Conservation (phyloP, 2,113 vertebrate species). For the Pandion haliaetus region DNA sequence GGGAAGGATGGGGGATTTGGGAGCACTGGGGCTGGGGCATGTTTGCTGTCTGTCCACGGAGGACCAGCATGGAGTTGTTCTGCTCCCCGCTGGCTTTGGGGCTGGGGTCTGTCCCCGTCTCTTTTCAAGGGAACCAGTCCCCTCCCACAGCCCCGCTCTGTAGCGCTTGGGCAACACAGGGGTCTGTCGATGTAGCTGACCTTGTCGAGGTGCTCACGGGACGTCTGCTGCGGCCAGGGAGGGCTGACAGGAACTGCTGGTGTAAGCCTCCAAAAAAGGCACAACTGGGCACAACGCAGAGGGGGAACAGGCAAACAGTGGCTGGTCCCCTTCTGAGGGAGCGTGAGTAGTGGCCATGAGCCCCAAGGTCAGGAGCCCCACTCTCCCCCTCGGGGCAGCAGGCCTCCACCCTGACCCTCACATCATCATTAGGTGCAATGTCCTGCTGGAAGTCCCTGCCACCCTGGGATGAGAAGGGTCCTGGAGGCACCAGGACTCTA, state of each 20-base stretch:
- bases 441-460: background rate
- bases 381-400: background rate
- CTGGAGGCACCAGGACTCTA: background rate
- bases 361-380: background rate
- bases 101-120: background rate
- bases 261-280: background rate
- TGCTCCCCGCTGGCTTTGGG: background rate
- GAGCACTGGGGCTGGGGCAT: fast-evolving
- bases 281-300: background rate
- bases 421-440: fast-evolving
- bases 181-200: background rate
- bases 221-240: background rate
- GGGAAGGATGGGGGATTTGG: background rate
- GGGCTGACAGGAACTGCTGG: background rate
- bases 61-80: background rate
- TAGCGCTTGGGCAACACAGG: background rate
- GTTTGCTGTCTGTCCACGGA: background rate
- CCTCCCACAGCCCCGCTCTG: fast-evolving
- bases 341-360: background rate
- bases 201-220: background rate
- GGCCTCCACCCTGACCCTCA: background rate
- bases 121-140: background rate
- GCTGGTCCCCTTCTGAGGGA: background rate
- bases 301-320: background rate
- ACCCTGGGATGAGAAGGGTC: background rate